A percentile compares a stretch with the other conserved stretches of the same genome.
phyloP scores from a whole-genome alignment of 2,797 vertebrate species.

The Malurus leucopterus region DNA sequence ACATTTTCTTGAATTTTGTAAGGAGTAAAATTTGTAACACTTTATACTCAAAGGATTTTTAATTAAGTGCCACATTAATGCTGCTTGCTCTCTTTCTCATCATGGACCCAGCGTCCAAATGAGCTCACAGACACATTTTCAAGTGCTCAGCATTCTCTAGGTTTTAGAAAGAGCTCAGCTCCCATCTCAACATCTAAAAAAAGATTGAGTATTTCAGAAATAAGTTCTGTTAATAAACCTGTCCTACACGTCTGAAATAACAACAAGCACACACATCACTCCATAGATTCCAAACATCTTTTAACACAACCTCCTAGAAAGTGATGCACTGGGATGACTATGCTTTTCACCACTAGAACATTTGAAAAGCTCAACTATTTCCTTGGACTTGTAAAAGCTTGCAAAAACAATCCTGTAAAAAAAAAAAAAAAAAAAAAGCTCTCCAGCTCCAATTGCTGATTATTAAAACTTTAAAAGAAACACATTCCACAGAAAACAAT shows the following conservation, averaged over 20 bases:
- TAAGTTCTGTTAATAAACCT: slow-evolving; percentile 1
- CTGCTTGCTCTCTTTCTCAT: neutral
- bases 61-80: slow-evolving; percentile 25
- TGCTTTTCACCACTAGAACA: neutral
- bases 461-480: slow-evolving; percentile 53
- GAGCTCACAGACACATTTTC: neutral
- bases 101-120: neutral
- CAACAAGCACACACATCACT: neutral
- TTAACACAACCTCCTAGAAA: neutral
- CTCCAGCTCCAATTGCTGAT: slow-evolving; percentile 1
- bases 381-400: neutral
- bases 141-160: neutral
- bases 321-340: neutral
- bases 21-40: neutral
- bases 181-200: neutral
- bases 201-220: neutral
- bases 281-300: neutral
- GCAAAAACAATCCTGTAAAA: neutral
- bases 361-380: neutral
- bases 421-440: neutral
- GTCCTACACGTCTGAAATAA: neutral
- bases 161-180: neutral
- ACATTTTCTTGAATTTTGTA: neutral
- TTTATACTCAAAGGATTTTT: neutral
- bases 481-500: slow-evolving; percentile 42